A percentile compares a stretch with the other conserved stretches of the same genome.
phyloP scores from a whole-genome alignment of 2,113 vertebrate genomes.

The Syrmaticus mikado region DNA sequence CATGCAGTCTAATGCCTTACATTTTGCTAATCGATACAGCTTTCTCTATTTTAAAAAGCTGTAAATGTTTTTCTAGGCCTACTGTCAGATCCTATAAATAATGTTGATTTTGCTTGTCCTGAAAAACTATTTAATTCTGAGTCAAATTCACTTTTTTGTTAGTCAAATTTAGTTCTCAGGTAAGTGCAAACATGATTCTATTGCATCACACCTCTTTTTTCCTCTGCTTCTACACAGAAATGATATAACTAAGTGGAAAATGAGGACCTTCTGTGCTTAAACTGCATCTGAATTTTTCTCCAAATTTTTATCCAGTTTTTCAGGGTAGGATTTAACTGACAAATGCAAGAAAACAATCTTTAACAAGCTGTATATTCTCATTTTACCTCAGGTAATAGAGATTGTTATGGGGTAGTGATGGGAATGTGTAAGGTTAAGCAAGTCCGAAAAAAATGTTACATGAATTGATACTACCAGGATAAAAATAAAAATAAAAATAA shows the following conservation, averaged over 20 bases:
- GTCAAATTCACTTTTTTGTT: conserved; percentile 66
- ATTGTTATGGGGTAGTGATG: background rate
- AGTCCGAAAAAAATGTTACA: background rate
- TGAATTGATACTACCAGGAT: background rate
- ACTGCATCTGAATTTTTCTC: background rate
- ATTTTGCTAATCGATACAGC: conserved; percentile 50
- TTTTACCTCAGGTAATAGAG: background rate
- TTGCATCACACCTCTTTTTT: background rate
- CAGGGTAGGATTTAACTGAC: background rate
- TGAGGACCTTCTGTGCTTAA: background rate
- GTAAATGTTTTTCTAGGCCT: background rate
- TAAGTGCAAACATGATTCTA: background rate
- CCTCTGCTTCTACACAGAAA: background rate
- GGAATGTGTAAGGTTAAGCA: background rate
- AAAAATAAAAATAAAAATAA: background rate
- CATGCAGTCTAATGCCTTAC: conserved; percentile 16
- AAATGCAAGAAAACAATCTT: background rate
- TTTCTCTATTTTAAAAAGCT: conserved; percentile 59
- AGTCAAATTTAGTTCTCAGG: conserved; percentile 51
- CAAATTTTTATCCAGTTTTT: conserved; percentile 27
- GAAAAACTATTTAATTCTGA: conserved; percentile 66
- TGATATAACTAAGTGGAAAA: background rate
- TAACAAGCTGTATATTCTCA: background rate
- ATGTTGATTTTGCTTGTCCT: conserved; percentile 53
- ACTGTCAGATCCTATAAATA: conserved; percentile 60